Conservation (phyloP, 2,888 invertebrate species). For the Actias luna region DNA sequence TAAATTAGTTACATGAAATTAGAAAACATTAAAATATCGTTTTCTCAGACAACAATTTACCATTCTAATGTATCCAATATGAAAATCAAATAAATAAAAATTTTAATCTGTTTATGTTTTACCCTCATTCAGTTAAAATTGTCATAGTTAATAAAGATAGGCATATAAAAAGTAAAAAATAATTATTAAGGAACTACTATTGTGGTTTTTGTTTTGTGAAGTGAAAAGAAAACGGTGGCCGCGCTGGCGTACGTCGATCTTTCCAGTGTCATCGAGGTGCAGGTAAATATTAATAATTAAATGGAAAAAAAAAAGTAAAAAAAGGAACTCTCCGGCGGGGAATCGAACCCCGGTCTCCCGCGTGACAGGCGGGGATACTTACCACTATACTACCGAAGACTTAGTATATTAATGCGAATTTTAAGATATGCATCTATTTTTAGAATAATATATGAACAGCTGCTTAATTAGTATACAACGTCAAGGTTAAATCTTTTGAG, state of each 20-base stretch:
- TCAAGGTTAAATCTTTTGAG: too few relatives aligned
- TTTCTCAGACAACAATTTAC: constrained; percentile 2
- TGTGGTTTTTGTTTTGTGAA: constrained; percentile 38
- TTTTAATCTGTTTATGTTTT: too few relatives aligned
- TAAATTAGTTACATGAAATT: neutral
- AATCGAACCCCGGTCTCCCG: constrained; percentile 83
- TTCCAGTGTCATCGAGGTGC: constrained; percentile 88
- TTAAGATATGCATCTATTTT: neutral
- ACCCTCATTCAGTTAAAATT: neutral
- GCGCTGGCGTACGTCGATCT: constrained; percentile 89
- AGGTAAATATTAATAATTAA: constrained; percentile 71
- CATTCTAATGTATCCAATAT: constrained; percentile 1
- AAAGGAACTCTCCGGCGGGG: constrained; percentile 74
- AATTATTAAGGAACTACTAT: constrained; percentile 13
- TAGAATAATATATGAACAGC: neutral
- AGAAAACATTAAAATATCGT: neutral
- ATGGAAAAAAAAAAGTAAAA: constrained; percentile 32
- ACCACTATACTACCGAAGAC: constrained; percentile 82
- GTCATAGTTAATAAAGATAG: neutral
- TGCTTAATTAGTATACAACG: neutral
- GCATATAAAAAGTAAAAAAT: neutral
- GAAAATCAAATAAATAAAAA: neutral
- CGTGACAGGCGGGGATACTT: constrained; percentile 83
- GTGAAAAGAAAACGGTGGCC: constrained; percentile 78
- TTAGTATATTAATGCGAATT: rapidly evolving